These are phyloP conservation scores for Apamea crenata DNA, from an alignment of 2,888 invertebrate species.

Conservation along the genomic window DNA sequence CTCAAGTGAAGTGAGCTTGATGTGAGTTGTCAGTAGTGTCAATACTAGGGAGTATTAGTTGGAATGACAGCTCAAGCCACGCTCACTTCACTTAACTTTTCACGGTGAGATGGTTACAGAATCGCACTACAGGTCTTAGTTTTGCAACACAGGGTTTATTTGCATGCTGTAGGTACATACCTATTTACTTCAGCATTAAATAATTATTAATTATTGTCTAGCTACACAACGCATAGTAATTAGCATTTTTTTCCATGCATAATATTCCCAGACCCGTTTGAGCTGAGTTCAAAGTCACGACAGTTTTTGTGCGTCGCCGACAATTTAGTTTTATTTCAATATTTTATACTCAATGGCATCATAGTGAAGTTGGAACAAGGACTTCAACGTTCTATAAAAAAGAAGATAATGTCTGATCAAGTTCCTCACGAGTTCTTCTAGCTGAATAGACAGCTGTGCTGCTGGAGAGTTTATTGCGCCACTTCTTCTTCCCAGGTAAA, in stretches of 20 bases:
- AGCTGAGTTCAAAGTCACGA: conserved; percentile 47
- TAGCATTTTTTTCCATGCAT: conserved; percentile 27
- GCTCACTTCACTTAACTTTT: too few species aligned
- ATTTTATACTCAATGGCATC: conserved; percentile 1
- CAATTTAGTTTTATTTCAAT: conserved; percentile 30
- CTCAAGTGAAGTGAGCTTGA: too few species aligned
- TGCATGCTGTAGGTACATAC: not conserved
- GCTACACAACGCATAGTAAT: conserved; percentile 17
- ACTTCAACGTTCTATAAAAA: not conserved
- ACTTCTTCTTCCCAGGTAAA: too few species aligned
- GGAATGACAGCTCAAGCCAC: too few species aligned
- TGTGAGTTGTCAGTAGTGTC: too few species aligned
- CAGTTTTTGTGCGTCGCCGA: conserved; percentile 27
- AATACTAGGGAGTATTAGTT: too few species aligned
- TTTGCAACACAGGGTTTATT: not conserved
- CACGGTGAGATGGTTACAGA: too few species aligned
- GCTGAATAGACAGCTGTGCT: not conserved
- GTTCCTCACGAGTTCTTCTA: not conserved
- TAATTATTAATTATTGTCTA: conserved; percentile 12
- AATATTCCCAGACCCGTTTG: conserved; percentile 7
- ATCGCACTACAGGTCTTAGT: not conserved
- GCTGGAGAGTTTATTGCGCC: not conserved
- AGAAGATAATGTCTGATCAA: not conserved
- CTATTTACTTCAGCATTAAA: not conserved
- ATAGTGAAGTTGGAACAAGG: not conserved